These are phyloP conservation scores for Myotis myotis DNA, from an alignment of 2,797 vertebrate genomes.

Conservation along the genomic window DNA sequence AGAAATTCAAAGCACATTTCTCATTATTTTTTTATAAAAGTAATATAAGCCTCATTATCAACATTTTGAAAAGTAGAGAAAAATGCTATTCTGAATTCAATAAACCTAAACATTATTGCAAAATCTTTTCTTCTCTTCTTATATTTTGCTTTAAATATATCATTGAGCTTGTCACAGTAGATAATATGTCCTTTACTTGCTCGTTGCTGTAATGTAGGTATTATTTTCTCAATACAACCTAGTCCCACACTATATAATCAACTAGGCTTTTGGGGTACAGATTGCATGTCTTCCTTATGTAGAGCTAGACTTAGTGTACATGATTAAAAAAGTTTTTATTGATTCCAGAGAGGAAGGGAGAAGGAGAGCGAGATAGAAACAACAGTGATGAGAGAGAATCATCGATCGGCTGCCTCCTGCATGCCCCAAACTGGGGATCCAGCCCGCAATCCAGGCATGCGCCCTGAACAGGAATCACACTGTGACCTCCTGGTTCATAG, in stretches of 20 bases:
- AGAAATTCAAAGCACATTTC: not conserved
- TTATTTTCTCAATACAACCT: not conserved
- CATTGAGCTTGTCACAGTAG: not conserved
- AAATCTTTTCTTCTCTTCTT: not conserved
- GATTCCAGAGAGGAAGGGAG: too few relatives aligned
- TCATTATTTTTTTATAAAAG: constrained; percentile 13
- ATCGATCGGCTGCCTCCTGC: too few relatives aligned
- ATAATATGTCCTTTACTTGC: not conserved
- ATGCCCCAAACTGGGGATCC: too few relatives aligned
- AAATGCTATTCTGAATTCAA: not conserved
- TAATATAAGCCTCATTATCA: not conserved
- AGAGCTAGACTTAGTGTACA: not conserved
- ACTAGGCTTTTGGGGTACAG: not conserved
- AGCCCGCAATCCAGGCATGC: too few relatives aligned
- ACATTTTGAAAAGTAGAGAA: not conserved
- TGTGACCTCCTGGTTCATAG: too few relatives aligned
- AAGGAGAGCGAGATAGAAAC: too few relatives aligned
- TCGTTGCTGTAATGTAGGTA: not conserved
- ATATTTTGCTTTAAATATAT: not conserved
- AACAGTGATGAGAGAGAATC: too few relatives aligned
- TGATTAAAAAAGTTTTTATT: too few relatives aligned
- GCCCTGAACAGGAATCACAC: too few relatives aligned
- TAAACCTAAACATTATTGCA: not conserved
- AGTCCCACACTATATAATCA: not conserved
- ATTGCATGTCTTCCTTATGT: not conserved